Evolutionary conservation across 2,113 vertebrate genomes (phyloP), one percentile per base, ranked within the genome.

Genomic region (Protobothrops flavoviridis): DNA sequence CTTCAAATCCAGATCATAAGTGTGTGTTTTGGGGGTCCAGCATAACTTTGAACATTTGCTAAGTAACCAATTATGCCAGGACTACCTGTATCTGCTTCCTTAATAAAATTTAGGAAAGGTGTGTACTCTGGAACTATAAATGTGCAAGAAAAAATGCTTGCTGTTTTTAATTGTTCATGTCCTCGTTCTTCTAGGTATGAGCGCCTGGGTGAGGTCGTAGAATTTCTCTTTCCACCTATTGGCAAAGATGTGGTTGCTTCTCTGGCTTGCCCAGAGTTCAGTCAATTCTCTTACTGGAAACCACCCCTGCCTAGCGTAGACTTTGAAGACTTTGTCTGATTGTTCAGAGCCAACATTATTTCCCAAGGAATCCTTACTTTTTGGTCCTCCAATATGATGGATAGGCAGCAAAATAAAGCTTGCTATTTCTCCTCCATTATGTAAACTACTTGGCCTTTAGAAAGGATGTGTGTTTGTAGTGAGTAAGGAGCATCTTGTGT

Each of bases 191-290:
- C 0, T 69, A 99, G 99, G 86, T 99, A 99, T 0, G 97, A 98
- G 91, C 97, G 97, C 90, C 98, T 99, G 50, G 95, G 97, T 0
- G 99, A 99, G 94, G 57, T 98, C 94, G 99, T 99, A 69, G 98
- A 99, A 88, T 98, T 99, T 52, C 96, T 99, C 95, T 99, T 99
- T 96, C 99, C 99, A 0, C 96, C 98, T 24, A 93, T 98, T 21
- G 95, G 91, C 1, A 96, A 95, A 1, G 96, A 96, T 8, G 93
- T 93, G 7, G 97, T 88, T 0, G 0, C 90, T 1, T 96, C 97
- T 87, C 97, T 99, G 89, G 92, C 96, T 91, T 97, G 97, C 52
- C 98, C 99, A 0, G 98, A 99, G 12, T 99, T 96, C 96, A 99
- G 98, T 96, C 97, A 97, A 64, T 98, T 98, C 93, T 92, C 97